Evolutionary conservation across 1,140 invertebrate genomes (phyloP).

Genomic region (Bombus waltoni): DNA sequence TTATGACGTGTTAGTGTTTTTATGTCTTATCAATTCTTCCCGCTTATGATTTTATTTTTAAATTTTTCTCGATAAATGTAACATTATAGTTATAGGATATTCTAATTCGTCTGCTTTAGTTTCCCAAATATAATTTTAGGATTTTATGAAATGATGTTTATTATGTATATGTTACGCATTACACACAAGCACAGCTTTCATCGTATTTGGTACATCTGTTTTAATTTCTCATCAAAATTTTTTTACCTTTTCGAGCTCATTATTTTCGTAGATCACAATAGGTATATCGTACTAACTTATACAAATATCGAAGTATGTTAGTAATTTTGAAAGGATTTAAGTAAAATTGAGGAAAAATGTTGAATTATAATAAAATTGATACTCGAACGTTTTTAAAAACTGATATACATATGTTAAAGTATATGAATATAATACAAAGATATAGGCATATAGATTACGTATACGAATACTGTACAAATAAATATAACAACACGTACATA

Average conservation of each 20-base stretch:
- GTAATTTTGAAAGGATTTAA: neutral
- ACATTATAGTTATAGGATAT: slow-evolving; percentile 9
- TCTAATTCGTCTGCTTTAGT: slow-evolving; percentile 24
- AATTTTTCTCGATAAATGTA: slow-evolving; percentile 31
- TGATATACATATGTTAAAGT: neutral
- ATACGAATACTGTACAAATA: slow-evolving; percentile 11
- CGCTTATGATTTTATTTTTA: neutral
- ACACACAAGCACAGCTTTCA: slow-evolving; percentile 42
- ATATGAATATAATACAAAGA: slow-evolving; percentile 7
- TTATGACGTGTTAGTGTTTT: neutral
- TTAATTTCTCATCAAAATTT: neutral
- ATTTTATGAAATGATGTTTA: neutral
- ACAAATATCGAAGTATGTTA: neutral
- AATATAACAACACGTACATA: neutral
- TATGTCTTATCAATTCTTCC: neutral
- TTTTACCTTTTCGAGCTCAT: neutral
- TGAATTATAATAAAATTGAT: neutral
- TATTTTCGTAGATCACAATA: neutral
- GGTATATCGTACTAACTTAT: neutral
- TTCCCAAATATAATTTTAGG: neutral
- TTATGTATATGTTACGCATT: slow-evolving; percentile 21
- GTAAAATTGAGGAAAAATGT: neutral
- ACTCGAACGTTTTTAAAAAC: neutral
- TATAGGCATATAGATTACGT: slow-evolving; percentile 38
- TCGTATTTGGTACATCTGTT: slow-evolving; percentile 17